These are phyloP conservation scores for Pyrocoelia pectoralis DNA, from an alignment of 2,888 invertebrate genomes.

Conservation along the genomic window DNA sequence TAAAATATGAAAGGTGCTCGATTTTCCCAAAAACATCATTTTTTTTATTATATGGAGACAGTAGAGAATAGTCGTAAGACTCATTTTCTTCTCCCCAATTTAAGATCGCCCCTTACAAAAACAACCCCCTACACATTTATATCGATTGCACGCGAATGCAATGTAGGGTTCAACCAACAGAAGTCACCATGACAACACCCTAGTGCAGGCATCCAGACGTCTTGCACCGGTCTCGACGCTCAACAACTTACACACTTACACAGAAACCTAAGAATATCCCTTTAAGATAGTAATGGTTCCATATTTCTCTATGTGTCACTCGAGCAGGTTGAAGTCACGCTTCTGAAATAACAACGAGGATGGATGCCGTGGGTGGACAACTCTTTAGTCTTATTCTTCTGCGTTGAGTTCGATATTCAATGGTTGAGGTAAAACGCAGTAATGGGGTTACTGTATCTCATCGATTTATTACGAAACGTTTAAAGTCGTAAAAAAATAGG, in stretches of 20 bases:
- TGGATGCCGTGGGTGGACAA: too few species aligned
- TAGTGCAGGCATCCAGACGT: conserved; percentile 56
- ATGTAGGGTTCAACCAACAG: conserved; percentile 44
- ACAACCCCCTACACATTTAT: conserved; percentile 40
- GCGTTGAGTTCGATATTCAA: too few species aligned
- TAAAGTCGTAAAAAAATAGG: too few species aligned
- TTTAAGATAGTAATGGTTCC: neutral
- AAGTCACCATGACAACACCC: conserved; percentile 60
- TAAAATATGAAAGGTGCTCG: too few species aligned
- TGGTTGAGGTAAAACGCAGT: too few species aligned
- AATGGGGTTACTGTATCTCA: conserved; percentile 55
- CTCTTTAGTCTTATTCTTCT: too few species aligned
- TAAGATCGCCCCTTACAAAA: conserved; percentile 34
- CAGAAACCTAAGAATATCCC: conserved; percentile 27
- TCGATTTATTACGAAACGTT: too few species aligned
- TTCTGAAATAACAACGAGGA: too few species aligned
- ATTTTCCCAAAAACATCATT: too few species aligned
- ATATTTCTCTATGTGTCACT: too few species aligned
- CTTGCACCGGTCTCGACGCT: conserved; percentile 45
- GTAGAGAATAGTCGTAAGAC: conserved; percentile 12
- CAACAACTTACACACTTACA: conserved; percentile 36
- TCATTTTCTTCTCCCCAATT: conserved; percentile 42
- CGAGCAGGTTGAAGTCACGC: too few species aligned
- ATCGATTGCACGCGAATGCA: conserved; percentile 47
- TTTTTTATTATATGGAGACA: neutral